Evolutionary conservation across 2,113 vertebrate genomes (phyloP), one percentile per base, ranked within the genome.

Genomic region (Psilopogon haemacephalus): DNA sequence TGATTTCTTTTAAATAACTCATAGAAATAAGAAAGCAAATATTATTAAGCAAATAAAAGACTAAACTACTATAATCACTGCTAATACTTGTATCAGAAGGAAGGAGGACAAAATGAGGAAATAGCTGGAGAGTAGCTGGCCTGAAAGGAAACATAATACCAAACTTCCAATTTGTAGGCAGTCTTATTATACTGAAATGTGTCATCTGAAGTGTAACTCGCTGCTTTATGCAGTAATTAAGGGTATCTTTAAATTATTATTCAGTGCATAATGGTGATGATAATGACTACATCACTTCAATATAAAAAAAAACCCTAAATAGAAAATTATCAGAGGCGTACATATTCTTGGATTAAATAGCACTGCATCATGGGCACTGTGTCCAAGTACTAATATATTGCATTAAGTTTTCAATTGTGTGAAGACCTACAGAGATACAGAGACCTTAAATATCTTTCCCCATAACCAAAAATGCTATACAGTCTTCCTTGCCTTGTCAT

Each of bases 341-440:
- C 5, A 9, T 86, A 13, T 50, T 59, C 5, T 23, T 64, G 32
- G 16, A 10, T 76, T 83, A 17, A 64, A 9, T 26, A 67, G 3
- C n/a, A 7, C 56, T 84, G 38, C 11, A 20, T 52, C 42, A 10
- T 20, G 42, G 44, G 35, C 8, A 11, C 0, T 0, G 21, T 19
- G 26, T 44, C 8, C 38, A 35, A 74, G 26, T 63, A 14, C 18
- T 42, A 42, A 9, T 32, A 19, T 10, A 18, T 11, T 56, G 13
- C 23, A 32, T 2, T 50, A 2, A 19, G 16, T 3, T 38, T 71
- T 46, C 28, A 46, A 15, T 46, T 11, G 5, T 15, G 6, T 59
- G 16, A 64, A 40, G 58, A 74, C 5, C 12, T 44, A 4, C 8
- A 42, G 23, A 78, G 40, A 12, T 67, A 44, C 5, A 32, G 8